A percentile compares a stretch with the other conserved stretches of the same genome.
Evolutionary conservation across 1,140 invertebrate species (phyloP).

Genomic region (Anastatus disparis): DNA sequence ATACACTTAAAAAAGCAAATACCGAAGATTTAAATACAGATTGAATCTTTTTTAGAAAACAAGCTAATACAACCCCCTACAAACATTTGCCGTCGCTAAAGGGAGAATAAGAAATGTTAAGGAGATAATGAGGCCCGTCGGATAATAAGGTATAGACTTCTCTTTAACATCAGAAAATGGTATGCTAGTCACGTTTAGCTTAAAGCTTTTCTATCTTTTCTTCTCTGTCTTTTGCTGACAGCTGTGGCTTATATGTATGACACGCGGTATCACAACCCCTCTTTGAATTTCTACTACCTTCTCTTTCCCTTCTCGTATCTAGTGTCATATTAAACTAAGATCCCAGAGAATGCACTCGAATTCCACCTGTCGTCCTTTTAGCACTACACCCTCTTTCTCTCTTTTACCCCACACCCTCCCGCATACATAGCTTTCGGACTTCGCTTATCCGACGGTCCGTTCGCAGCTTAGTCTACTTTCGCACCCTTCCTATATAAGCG

Average conservation of each 20-base stretch:
- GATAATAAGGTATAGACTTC: constrained; percentile 65
- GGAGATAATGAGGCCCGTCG: constrained; percentile 64
- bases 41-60: constrained; percentile 65
- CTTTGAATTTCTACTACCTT: constrained; percentile 63
- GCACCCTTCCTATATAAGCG: too few relatives aligned
- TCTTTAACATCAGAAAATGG: constrained; percentile 49
- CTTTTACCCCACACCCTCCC: constrained; percentile 17
- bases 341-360: constrained; percentile 62
- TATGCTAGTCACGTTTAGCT: constrained; percentile 67
- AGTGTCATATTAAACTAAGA: constrained; percentile 62
- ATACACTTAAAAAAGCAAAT: too few relatives aligned
- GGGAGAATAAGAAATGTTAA: constrained; percentile 60
- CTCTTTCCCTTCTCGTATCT: constrained; percentile 60
- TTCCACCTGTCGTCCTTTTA: constrained; percentile 59
- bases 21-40: too few relatives aligned
- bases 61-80: too few relatives aligned
- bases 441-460: background rate
- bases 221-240: too few relatives aligned
- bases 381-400: too few relatives aligned
- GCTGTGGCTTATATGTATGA: constrained; percentile 68
- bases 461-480: too few relatives aligned
- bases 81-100: too few relatives aligned
- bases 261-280: constrained; percentile 66
- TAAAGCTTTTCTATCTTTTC: too few relatives aligned
- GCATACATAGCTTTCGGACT: too few relatives aligned